Conservation (phyloP, 2,113 vertebrate species). For the Macrotus californicus region DNA sequence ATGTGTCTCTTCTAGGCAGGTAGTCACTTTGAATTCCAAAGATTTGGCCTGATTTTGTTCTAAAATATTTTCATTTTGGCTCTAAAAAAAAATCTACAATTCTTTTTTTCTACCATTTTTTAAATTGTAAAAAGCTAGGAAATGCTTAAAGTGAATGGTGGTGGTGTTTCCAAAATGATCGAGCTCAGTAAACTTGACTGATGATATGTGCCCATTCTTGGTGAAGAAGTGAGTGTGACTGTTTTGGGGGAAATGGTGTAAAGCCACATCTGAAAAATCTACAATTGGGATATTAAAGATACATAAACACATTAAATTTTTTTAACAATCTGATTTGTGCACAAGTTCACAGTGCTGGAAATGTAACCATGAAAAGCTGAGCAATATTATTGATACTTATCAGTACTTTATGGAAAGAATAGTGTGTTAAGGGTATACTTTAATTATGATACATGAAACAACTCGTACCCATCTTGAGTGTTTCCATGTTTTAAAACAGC, state of each 20-base stretch:
- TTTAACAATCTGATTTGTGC: not conserved
- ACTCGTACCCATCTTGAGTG: constrained; percentile 40
- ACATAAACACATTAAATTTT: not conserved
- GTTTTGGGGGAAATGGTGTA: not conserved
- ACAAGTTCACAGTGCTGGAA: not conserved
- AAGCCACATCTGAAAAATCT: not conserved
- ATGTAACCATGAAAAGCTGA: not conserved
- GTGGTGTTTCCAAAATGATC: not conserved
- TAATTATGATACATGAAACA: not conserved
- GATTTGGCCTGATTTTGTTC: not conserved
- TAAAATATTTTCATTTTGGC: not conserved
- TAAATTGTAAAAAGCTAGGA: not conserved
- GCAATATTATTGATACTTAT: not conserved
- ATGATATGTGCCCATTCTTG: not conserved
- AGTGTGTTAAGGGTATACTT: not conserved
- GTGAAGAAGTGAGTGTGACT: not conserved
- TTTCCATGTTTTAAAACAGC: constrained; percentile 59
- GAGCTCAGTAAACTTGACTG: not conserved
- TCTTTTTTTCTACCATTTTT: not conserved
- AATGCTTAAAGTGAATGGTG: not conserved
- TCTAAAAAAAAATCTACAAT: constrained; percentile 19
- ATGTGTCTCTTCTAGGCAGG: not conserved
- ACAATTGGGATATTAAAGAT: not conserved
- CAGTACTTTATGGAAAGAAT: not conserved
- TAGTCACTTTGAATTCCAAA: not conserved